Base-by-base conservation (phyloP, 2,113 vertebrate genomes). In the Apistogramma diplotaenia region DNA sequence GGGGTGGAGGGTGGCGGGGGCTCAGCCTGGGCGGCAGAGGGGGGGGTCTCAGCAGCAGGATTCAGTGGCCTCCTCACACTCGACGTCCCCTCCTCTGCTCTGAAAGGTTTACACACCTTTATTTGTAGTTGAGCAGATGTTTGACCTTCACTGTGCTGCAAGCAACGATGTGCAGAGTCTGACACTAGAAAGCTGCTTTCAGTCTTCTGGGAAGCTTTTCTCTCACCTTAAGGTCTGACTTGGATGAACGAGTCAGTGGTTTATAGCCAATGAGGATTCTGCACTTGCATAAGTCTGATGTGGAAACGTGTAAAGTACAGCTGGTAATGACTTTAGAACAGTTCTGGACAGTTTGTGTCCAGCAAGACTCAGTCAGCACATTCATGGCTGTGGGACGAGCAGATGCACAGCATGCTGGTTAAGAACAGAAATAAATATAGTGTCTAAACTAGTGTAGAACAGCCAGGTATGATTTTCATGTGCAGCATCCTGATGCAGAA, bases 201-300 rank as follows among this genome's bases (percentile, higher is more conserved):
- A n/a, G 46, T 16, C 43, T 16, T 13, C 3, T 12, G 11, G 27
- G 3, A 55, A 72, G 37, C 23, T 77, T 67, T 43, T 11, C 33
- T 61, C 15, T 58, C 51, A 19, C 4, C 23, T 49, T 43, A 57
- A 49, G 43, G 43, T 71, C 25, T 21, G 43, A 58, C 73, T 58
- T 7, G 2, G 5, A 12, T 37, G 15, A 21, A 56, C 11, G 18
- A 37, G 25, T 5, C 12, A 25, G 19, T 18, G 0, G 31, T 74
- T 2, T 56, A 0, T 74, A 35, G 29, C 3, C n/a, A 73, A 35
- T 11, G 0, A 37, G 15, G 8, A 19, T 27, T 27, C 23, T 67
- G 23, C 46, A 11, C 9, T 46, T 67, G 40, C 15, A 19, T 43
- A 13, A 43, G 40, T 43, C 15, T 43, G 13, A 43, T 43, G 40